Evolutionary conservation across 2,113 vertebrate species (phyloP).

Genomic region (human (Homo sapiens)): GRCh38 chr3:127839001-127839500

Average conservation of each 20-base stretch:
- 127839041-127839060: not conserved
- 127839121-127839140: not conserved
- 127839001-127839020: not conserved
- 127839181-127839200: not conserved
- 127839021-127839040: not conserved
- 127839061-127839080: not conserved
- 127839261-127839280: not conserved
- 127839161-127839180: not conserved
- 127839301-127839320: not conserved
- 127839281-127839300: not conserved
- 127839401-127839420: not conserved
- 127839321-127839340: not conserved
- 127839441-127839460: not conserved
- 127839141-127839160: too few species aligned
- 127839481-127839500: not conserved
- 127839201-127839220: not conserved
- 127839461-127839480: not conserved
- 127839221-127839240: not conserved
- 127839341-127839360: not conserved
- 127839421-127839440: not conserved
- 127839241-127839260: not conserved
- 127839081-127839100: not conserved
- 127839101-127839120: not conserved
- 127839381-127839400: not conserved
- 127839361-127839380: not conserved